Base-by-base conservation (phyloP, 2,113 vertebrate species). In the Microtus richardsoni region DNA sequence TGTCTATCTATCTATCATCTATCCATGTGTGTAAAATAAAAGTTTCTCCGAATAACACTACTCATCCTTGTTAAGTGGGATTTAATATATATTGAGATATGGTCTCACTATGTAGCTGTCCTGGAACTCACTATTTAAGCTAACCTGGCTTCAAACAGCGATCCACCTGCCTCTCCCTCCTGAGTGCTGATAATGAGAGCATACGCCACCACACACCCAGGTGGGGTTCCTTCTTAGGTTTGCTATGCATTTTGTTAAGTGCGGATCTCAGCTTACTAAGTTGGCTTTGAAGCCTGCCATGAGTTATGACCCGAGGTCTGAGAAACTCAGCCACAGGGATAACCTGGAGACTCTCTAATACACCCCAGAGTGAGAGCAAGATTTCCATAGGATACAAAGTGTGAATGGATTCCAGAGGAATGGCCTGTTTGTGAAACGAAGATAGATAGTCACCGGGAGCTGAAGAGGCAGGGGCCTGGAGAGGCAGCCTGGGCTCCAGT, bases 1-100 rank as follows among this genome's bases (percentile, higher is more conserved):
- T 26, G 26, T 44, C 73, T 26, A 47, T 68, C 47, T n/a, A 12
- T 11, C 77, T 54, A 7, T 71, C n/a, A 41, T 70, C 28, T 73
- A 87, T 77, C 49, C 16, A 68, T 58, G 19, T 91, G 60, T 66
- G 21, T 49, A 91, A 95, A 95, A 30, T 49, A 93, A 91, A 88
- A 39, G 9, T 60, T 82, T 91, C 77, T 91, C 44, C 86, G 21
- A 95, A 91, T 14, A 77, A 79, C 60, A n/a, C 1, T 21, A 14
- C 39, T 28, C 19, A 58, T 28, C 66, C 33, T 95, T 68, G 52
- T 47, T 22, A 41, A 22, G 21, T 19, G 28, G 66, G 8, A 88
- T 64, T 39, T 26, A 41, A n/a, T 71, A 70, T 8, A 70, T 70
- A 60, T 82, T 83, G 80, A 41, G n/a, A 28, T 41, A 83, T 39